Evolutionary conservation across 2,888 invertebrate species (phyloP), one percentile per base, ranked within the genome.

Genomic region (Ochlodes sylvanus): DNA sequence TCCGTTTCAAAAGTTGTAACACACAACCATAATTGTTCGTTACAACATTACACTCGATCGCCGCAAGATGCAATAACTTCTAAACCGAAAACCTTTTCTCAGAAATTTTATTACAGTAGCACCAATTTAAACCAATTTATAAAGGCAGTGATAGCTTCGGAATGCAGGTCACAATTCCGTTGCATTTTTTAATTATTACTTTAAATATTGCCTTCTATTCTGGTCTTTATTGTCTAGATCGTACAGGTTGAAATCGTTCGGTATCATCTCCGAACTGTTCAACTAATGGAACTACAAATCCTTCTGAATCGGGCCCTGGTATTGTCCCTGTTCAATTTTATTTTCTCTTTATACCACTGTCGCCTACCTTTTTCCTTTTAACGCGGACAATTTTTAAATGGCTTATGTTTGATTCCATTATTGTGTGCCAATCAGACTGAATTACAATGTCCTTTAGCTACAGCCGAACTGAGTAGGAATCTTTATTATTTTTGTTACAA

Each of bases 351-450:
- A 81, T 83, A 84, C 84, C 83, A 83, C 85, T 86, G 88, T 88
- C 87, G 83, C 79, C 79, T 75, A 81, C 82, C 85, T 86, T 92
- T 89, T 91, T 89, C 86, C 86, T 90, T 91, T 92, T 89, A 87
- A 83, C 87, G 82, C 84, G 86, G 84, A 87, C 92, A 91, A 90
- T 92, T 93, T 93, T 93, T 89, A 92, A 92, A 92, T 89, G 90
- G 90, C 88, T 86, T 88, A 90, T 87, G 88, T 89, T 92, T 92
- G 92, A 92, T 90, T 91, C 91, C 90, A 91, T 92, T 93, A 93
- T 93, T 93, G 93, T 93, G 90, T 93, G 92, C 92, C 93, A 93
- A 92, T 93, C 93, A 92, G 86, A 76, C 84, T 92, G 93, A 93
- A 92, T 92, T 92, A 93, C 92, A 92, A 92, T 92, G 92, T 93